phyloP scores from a whole-genome alignment of 2,797 vertebrate species.

The Sebastes oblongus region DNA sequence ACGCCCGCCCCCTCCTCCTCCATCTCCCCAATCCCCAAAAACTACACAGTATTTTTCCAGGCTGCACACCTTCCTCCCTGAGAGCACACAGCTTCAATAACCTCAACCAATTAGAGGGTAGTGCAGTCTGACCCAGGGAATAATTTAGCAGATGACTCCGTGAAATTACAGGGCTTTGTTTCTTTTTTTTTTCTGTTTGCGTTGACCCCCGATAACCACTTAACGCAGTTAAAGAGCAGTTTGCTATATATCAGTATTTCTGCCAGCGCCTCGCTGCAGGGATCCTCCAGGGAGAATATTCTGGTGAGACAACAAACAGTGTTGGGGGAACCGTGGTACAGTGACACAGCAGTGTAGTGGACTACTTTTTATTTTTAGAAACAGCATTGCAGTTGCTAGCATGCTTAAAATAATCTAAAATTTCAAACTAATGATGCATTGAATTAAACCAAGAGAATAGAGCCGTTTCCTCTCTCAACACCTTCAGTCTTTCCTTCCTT shows the following conservation, averaged over 20 bases:
- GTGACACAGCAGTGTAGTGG: background rate
- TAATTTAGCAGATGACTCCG: background rate
- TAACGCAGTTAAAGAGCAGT: background rate
- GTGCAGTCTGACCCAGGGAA: background rate
- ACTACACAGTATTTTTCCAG: background rate
- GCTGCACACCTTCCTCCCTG: background rate
- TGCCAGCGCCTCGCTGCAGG: background rate
- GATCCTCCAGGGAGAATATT: background rate
- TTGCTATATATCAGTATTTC: background rate
- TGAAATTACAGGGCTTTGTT: background rate
- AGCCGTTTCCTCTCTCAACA: background rate
- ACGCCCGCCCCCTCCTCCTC: too few species aligned
- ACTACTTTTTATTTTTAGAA: background rate
- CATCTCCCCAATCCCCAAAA: background rate
- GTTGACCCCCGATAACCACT: background rate
- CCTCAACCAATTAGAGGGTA: background rate
- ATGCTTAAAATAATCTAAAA: background rate
- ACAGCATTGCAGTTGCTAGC: background rate
- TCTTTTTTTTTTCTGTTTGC: background rate
- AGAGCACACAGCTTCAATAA: background rate
- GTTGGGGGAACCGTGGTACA: background rate
- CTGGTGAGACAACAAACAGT: background rate
- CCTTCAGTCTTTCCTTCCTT: background rate
- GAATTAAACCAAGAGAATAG: background rate
- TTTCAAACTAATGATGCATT: slow-evolving; percentile 9